Evolutionary conservation across 2,797 vertebrate genomes (phyloP).

Genomic region (Pipistrellus kuhlii): DNA sequence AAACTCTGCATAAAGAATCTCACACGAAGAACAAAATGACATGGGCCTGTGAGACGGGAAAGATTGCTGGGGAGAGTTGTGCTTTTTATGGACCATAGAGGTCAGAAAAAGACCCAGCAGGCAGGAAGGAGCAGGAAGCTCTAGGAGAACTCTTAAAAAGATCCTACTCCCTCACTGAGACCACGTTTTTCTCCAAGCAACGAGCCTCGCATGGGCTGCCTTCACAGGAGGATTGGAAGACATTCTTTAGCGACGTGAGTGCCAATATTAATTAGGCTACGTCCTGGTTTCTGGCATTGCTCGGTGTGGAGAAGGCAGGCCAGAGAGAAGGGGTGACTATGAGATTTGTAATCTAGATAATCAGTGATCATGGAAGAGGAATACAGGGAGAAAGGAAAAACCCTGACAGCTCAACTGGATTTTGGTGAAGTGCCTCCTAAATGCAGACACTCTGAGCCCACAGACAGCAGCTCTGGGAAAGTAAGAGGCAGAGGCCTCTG

Average conservation of each 20-base stretch:
- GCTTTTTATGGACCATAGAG: background rate
- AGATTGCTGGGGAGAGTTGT: background rate
- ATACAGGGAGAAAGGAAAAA: conserved; percentile 26
- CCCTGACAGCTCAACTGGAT: background rate
- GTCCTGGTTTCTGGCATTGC: conserved; percentile 23
- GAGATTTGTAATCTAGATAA: conserved; percentile 29
- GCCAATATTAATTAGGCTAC: background rate
- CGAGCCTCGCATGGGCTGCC: background rate
- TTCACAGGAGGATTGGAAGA: background rate
- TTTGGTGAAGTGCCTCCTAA: conserved; percentile 16
- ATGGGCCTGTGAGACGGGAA: conserved; percentile 12
- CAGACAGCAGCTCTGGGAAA: background rate
- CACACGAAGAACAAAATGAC: conserved; percentile 45
- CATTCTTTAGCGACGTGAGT: background rate
- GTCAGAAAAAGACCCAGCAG: background rate
- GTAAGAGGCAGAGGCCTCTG: background rate
- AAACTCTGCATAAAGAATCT: conserved; percentile 62
- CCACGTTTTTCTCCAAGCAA: background rate
- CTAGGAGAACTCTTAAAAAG: background rate
- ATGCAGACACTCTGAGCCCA: background rate
- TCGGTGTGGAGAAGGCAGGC: conserved; percentile 16
- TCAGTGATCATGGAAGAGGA: conserved; percentile 46
- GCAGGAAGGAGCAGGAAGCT: background rate
- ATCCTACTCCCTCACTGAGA: background rate
- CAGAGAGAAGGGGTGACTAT: background rate